Evolutionary conservation across 2,888 invertebrate species (phyloP).

Genomic region (Watsonalla cultraria): DNA sequence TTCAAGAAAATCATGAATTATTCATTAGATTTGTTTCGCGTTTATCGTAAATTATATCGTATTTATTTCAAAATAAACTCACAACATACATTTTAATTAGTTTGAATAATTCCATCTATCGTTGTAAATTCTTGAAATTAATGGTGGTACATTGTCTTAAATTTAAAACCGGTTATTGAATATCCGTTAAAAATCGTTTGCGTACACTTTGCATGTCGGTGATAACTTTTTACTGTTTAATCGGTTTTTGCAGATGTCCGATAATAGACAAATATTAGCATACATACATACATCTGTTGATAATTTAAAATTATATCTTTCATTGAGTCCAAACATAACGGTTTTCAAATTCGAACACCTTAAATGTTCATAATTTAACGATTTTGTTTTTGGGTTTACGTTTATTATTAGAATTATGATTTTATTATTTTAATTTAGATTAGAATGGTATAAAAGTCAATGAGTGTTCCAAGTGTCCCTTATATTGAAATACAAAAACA

Average conservation of each 20-base stretch:
- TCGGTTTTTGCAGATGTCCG: slow-evolving; percentile 40
- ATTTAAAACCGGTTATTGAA: slow-evolving; percentile 38
- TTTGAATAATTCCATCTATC: slow-evolving; percentile 4
- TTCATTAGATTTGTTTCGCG: neutral
- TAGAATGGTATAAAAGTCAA: too few relatives aligned
- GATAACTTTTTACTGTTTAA: slow-evolving; percentile 41
- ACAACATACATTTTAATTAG: too few relatives aligned
- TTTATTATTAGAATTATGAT: too few relatives aligned
- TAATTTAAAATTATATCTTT: neutral
- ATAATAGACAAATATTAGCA: slow-evolving; percentile 45
- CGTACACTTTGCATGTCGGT: slow-evolving; percentile 35
- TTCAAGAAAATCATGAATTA: neutral
- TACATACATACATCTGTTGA: slow-evolving; percentile 10
- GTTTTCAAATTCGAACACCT: too few relatives aligned
- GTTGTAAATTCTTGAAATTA: neutral
- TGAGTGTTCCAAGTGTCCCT: too few relatives aligned
- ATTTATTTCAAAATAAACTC: neutral
- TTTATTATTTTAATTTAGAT: too few relatives aligned
- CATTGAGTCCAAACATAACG: neutral
- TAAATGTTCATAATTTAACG: too few relatives aligned
- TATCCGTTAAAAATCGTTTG: slow-evolving; percentile 60
- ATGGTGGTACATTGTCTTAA: neutral
- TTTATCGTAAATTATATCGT: neutral
- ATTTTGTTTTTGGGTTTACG: too few relatives aligned
- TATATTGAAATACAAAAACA: too few relatives aligned